These are phyloP conservation scores for Hydroisotoma schaefferi DNA, from an alignment of 2,888 invertebrate genomes.

Conservation along the genomic window DNA sequence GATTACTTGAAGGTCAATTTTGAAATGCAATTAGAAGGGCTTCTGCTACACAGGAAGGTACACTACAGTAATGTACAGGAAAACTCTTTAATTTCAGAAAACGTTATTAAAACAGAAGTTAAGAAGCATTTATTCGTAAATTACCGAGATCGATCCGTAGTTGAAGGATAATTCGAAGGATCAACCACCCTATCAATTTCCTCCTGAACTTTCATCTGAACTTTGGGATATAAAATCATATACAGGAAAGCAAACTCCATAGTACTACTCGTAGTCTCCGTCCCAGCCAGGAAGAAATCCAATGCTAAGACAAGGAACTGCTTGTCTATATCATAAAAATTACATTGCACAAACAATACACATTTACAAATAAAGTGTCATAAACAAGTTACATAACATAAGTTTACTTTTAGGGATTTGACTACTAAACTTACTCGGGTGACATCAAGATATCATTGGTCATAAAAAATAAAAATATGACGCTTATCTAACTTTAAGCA, in stretches of 20 bases:
- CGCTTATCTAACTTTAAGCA: no score
- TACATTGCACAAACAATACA: not conserved
- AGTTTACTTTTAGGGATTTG: no score
- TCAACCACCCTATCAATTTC: conserved; percentile 45
- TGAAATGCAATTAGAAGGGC: no score
- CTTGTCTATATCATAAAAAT: conserved; percentile 27
- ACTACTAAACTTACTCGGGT: no score
- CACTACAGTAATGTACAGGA: no score
- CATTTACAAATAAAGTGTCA: no score
- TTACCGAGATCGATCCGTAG: conserved; percentile 30
- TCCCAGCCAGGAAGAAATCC: conserved; percentile 30
- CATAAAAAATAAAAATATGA: no score
- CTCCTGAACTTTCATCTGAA: conserved; percentile 44
- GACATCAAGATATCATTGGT: not conserved
- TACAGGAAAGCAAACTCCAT: conserved; percentile 46
- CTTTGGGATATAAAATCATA: conserved; percentile 40
- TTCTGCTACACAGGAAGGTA: no score
- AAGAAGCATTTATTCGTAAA: not conserved
- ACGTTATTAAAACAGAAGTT: not conserved
- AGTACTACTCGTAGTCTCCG: conserved; percentile 36
- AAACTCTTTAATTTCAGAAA: no score
- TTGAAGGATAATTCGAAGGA: conserved; percentile 26
- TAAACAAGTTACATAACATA: no score
- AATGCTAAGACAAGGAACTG: conserved; percentile 36
- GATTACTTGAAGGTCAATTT: no score